A percentile compares a stretch with the other conserved stretches of the same genome.
Evolutionary conservation across 2,113 vertebrate genomes (phyloP).

Genomic region (Uria lomvia): DNA sequence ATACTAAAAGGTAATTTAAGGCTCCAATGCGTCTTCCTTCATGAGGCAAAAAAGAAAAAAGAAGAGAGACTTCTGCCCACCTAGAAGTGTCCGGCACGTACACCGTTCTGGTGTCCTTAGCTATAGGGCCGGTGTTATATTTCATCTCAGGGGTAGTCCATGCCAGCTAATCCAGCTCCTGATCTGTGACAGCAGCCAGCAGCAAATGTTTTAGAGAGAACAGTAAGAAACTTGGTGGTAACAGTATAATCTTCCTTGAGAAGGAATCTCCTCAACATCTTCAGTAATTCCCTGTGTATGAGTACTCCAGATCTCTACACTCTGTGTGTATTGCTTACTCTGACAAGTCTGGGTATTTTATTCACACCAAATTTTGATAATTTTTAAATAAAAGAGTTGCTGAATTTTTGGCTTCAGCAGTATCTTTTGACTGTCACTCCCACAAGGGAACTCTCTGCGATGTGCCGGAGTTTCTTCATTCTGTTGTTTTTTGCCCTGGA

Average conservation of each 20-base stretch:
- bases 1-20: background rate
- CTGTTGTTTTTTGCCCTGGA: background rate
- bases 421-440: background rate
- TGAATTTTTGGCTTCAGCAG: background rate
- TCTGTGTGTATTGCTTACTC: background rate
- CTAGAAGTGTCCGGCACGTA: background rate
- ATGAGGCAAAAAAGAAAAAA: background rate
- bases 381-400: background rate
- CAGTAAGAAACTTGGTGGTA: background rate
- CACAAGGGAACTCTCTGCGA: background rate
- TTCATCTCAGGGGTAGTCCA: background rate
- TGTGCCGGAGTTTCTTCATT: background rate
- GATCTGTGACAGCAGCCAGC: background rate
- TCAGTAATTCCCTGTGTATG: background rate
- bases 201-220: background rate
- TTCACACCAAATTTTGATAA: background rate
- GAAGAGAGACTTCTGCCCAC: background rate
- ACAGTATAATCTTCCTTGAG: background rate
- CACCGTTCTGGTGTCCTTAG: background rate
- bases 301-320: background rate
- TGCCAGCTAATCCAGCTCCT: background rate
- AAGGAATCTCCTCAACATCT: background rate
- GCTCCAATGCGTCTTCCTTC: background rate
- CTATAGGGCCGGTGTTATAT: fast-evolving
- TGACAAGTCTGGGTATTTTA: background rate